Conservation (phyloP, 1,140 invertebrate species). For the Heliconius melpomene region DNA sequence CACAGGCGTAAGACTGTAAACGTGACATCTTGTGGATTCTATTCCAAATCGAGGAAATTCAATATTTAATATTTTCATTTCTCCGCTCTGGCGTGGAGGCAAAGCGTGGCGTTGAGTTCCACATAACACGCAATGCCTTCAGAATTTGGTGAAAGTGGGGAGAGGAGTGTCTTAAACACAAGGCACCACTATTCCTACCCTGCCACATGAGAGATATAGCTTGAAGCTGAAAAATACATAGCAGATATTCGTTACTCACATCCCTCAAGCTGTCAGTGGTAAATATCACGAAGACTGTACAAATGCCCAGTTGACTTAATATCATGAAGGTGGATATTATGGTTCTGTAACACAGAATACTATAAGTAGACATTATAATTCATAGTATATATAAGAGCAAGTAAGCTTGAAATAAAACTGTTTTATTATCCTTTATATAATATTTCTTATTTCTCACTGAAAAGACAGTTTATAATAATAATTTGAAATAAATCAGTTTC, state of each 20-base stretch:
- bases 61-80: neutral
- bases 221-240: no score
- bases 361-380: neutral
- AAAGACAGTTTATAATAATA: no score
- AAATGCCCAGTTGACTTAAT: constrained; percentile 59
- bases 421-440: no score
- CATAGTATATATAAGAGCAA: no score
- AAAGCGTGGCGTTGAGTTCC: neutral
- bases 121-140: neutral
- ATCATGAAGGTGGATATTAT: constrained; percentile 61
- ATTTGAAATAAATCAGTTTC: no score
- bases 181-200: neutral
- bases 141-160: neutral
- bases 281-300: constrained; percentile 60
- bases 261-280: constrained; percentile 62
- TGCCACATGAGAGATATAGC: neutral
- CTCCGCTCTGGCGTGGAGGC: neutral
- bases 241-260: constrained; percentile 53
- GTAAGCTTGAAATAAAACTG: no score
- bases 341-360: constrained; percentile 36
- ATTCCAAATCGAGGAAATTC: no score
- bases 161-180: neutral
- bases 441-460: no score
- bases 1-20: no score
- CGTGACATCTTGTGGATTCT: no score